Conservation (phyloP, 1,140 invertebrate species). For the Hirudo medicinalis region DNA sequence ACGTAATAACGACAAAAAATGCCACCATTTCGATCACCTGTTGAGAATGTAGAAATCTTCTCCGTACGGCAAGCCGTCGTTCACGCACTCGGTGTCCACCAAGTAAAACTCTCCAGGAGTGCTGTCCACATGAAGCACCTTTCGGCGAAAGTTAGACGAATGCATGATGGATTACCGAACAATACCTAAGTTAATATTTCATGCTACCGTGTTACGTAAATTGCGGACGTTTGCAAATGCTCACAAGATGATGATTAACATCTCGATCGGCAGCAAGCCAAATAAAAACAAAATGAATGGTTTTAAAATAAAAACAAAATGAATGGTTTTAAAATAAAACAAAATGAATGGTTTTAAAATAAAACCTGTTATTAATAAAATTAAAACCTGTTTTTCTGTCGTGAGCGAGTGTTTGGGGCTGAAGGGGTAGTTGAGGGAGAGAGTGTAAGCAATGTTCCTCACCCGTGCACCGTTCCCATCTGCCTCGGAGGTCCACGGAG, state of each 20-base stretch:
- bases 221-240: too few relatives aligned
- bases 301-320: not conserved
- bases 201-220: not conserved
- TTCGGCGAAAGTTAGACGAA: not conserved
- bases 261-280: too few relatives aligned
- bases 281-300: too few relatives aligned
- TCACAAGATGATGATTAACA: too few relatives aligned
- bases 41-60: conserved; percentile 19
- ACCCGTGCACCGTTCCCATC: conserved; percentile 7
- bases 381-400: conserved; percentile 11
- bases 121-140: conserved; percentile 3
- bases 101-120: conserved; percentile 14
- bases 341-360: not conserved
- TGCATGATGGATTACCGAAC: not conserved
- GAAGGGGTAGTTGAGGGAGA: conserved; percentile 2
- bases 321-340: not conserved
- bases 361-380: too few relatives aligned
- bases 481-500: conserved; percentile 12
- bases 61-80: conserved; percentile 11
- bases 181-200: not conserved
- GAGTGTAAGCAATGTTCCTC: conserved; percentile 9
- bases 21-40: not conserved
- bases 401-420: conserved; percentile 5
- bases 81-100: conserved; percentile 16
- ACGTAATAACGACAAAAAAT: not conserved